Percentiles rank a stretch among this genome's conserved stretches.
phyloP scores from a whole-genome alignment of 2,888 invertebrate genomes.

The Sepioteuthis lessoniana region DNA sequence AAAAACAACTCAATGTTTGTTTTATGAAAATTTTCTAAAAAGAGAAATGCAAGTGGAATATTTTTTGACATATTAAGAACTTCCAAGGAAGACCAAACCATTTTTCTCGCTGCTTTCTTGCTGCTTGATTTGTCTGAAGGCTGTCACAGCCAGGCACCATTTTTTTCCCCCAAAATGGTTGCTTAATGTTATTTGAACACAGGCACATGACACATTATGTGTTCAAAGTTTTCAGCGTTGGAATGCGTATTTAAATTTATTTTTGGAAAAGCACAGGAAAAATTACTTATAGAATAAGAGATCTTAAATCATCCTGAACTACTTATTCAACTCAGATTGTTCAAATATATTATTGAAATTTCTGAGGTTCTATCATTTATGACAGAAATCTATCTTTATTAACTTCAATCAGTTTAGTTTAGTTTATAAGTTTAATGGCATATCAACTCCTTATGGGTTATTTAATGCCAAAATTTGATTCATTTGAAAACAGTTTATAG shows the following conservation, averaged over 20 bases:
- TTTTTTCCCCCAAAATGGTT: background rate
- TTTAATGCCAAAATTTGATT: no score
- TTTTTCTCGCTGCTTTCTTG: background rate
- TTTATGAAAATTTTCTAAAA: slow-evolving; percentile 9
- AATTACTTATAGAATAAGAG: background rate
- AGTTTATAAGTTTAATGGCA: no score
- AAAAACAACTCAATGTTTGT: background rate
- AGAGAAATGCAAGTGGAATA: background rate
- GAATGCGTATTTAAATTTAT: background rate
- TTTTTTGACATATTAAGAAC: slow-evolving; percentile 33
- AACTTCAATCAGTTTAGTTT: no score
- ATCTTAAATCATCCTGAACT: background rate
- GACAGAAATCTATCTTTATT: no score
- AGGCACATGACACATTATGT: slow-evolving; percentile 33
- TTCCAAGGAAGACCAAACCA: background rate
- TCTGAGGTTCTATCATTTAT: no score
- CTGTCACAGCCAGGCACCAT: background rate
- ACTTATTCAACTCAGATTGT: background rate
- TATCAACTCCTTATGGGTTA: no score
- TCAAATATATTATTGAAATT: background rate
- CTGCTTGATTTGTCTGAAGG: background rate
- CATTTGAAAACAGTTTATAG: no score
- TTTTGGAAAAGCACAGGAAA: background rate
- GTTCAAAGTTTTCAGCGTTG: slow-evolving; percentile 17
- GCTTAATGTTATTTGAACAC: background rate